phyloP scores from a whole-genome alignment of 2,113 vertebrate species.

The Capreolus pygargus region DNA sequence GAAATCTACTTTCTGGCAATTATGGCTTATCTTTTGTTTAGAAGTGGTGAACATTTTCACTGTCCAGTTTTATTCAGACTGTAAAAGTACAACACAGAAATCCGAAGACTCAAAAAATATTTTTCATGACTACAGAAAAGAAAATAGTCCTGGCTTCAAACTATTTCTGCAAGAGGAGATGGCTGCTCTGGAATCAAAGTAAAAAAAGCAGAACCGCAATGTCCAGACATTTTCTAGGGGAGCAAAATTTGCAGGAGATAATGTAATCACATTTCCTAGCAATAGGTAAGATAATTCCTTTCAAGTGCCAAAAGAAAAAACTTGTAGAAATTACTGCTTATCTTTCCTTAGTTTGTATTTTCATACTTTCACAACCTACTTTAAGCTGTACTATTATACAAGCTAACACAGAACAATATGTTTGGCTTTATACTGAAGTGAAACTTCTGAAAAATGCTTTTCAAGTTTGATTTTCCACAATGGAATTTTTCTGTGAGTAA shows the following conservation, averaged over 20 bases:
- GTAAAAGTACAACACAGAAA: not conserved
- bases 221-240: not conserved
- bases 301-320: not conserved
- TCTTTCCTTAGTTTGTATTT: not conserved
- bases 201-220: not conserved
- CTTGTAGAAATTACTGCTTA: not conserved
- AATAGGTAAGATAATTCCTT: not conserved
- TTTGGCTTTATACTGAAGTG: not conserved
- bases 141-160: not conserved
- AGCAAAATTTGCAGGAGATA: not conserved
- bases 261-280: not conserved
- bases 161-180: not conserved
- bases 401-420: not conserved
- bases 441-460: not conserved
- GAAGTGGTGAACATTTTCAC: constrained; percentile 56
- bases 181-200: not conserved
- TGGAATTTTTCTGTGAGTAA: not conserved
- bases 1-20: constrained; percentile 77
- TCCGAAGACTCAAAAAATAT: not conserved
- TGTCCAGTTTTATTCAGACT: constrained; percentile 26
- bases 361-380: not conserved
- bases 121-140: not conserved
- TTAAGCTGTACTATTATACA: not conserved
- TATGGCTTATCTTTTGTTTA: constrained; percentile 64
- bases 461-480: not conserved